These are phyloP conservation scores for Phortica variegata DNA, from an alignment of 1,140 invertebrate species.

Conservation along the genomic window DNA sequence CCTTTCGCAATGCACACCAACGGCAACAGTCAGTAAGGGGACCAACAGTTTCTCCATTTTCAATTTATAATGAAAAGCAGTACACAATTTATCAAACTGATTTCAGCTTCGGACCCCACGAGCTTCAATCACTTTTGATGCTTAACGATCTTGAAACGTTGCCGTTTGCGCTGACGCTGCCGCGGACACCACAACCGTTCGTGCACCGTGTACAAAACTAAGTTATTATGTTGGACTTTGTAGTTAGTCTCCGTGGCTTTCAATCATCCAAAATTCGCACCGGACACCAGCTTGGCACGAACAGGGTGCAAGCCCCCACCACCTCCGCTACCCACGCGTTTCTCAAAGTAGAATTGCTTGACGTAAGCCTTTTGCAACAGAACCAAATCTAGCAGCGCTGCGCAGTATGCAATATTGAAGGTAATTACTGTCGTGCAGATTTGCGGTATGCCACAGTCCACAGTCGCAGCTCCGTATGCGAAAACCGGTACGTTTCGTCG, in stretches of 20 bases:
- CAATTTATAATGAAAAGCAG: too few species aligned
- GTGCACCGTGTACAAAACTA: neutral
- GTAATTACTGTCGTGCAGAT: neutral
- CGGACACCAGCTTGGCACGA: neutral
- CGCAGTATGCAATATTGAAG: neutral
- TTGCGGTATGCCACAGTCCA: neutral
- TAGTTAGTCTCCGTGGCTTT: conserved; percentile 2
- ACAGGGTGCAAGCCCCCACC: neutral
- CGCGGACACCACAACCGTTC: neutral
- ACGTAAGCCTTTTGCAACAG: conserved; percentile 44
- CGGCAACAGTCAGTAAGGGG: too few species aligned
- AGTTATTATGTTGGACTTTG: too few species aligned
- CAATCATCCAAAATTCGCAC: conserved; percentile 33
- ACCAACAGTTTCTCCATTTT: too few species aligned
- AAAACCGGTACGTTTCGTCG: conserved; percentile 6
- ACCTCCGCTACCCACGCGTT: conserved; percentile 43
- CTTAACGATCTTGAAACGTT: conserved; percentile 11
- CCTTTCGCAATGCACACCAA: too few species aligned
- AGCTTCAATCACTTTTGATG: neutral
- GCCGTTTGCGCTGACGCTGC: conserved; percentile 12
- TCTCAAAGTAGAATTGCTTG: conserved; percentile 46
- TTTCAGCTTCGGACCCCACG: conserved; percentile 28
- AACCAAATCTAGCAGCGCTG: conserved; percentile 14
- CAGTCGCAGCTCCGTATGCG: conserved; percentile 1
- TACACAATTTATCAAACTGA: too few species aligned